phyloP scores from a whole-genome alignment of 2,888 invertebrate genomes.

The Agonopterix heracliana region DNA sequence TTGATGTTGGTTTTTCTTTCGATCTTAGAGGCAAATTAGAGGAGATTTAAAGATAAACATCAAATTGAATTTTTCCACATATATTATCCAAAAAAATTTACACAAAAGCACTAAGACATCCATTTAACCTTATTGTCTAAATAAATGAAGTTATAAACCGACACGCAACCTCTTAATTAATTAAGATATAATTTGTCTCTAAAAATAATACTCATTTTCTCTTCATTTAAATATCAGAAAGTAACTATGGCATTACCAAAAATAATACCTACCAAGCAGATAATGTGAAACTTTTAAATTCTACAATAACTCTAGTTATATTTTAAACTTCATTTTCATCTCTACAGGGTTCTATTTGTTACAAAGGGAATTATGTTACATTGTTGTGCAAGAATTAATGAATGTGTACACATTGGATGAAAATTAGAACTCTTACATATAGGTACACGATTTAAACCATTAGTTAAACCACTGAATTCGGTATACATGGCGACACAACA shows the following conservation, averaged over 20 bases:
- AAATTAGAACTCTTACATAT: conserved; percentile 54
- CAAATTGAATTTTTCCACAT: conserved; percentile 63
- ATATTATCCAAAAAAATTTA: conserved; percentile 77
- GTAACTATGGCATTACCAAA: conserved; percentile 61
- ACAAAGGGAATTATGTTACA: conserved; percentile 59
- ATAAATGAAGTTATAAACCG: conserved; percentile 72
- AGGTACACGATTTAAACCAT: conserved; percentile 25
- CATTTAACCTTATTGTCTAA: conserved; percentile 76
- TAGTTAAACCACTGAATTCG: conserved; percentile 1
- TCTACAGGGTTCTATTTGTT: conserved; percentile 52
- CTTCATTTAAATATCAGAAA: conserved; percentile 48
- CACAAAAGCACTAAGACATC: conserved; percentile 78
- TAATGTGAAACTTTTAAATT: conserved; percentile 42
- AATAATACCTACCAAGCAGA: conserved; percentile 61
- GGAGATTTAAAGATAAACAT: conserved; percentile 11
- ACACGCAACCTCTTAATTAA: conserved; percentile 72
- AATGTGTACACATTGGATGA: conserved; percentile 63
- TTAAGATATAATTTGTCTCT: conserved; percentile 72
- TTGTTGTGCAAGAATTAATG: conserved; percentile 55
- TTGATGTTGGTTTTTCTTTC: no score
- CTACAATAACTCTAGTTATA: conserved; percentile 34
- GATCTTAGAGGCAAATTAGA: no score
- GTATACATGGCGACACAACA: no score
- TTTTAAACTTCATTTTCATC: conserved; percentile 40
- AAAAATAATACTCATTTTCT: conserved; percentile 72